Evolutionary conservation across 2,113 vertebrate genomes (phyloP).

Genomic region (Phocoena phocoena): DNA sequence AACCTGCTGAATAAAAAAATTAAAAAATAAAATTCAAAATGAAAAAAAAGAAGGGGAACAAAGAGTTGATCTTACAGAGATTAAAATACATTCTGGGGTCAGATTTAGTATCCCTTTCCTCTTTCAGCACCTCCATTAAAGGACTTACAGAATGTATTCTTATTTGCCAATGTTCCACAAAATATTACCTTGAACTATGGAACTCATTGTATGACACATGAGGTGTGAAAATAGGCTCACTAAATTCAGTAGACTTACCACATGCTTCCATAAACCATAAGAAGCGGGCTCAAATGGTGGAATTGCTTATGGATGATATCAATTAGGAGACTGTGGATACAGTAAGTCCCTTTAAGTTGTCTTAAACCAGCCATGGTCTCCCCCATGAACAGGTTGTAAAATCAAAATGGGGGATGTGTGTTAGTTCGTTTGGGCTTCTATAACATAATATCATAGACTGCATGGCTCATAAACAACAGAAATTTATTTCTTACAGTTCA

Average conservation of each 20-base stretch:
- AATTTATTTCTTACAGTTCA: background rate
- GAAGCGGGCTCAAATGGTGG: background rate
- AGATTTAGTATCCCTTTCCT: background rate
- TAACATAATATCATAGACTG: background rate
- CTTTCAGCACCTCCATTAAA: background rate
- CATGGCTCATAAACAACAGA: background rate
- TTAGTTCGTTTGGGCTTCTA: background rate
- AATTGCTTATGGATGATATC: background rate
- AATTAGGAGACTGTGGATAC: background rate
- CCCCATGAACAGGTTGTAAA: background rate
- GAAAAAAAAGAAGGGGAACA: background rate
- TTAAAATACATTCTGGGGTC: background rate
- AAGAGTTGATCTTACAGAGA: background rate
- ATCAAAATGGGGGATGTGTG: background rate
- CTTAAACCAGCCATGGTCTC: background rate
- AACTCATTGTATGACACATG: background rate
- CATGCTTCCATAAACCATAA: background rate
- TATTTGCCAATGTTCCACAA: background rate
- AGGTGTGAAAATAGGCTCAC: background rate
- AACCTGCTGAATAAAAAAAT: too few relatives aligned
- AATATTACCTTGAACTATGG: background rate
- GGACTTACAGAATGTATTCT: background rate
- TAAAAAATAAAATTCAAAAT: too few relatives aligned
- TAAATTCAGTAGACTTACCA: background rate
- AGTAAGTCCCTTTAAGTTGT: background rate